Evolutionary conservation across 2,113 vertebrate species (phyloP), one percentile per base, ranked within the genome.

Genomic region (Ctenomys sociabilis): DNA sequence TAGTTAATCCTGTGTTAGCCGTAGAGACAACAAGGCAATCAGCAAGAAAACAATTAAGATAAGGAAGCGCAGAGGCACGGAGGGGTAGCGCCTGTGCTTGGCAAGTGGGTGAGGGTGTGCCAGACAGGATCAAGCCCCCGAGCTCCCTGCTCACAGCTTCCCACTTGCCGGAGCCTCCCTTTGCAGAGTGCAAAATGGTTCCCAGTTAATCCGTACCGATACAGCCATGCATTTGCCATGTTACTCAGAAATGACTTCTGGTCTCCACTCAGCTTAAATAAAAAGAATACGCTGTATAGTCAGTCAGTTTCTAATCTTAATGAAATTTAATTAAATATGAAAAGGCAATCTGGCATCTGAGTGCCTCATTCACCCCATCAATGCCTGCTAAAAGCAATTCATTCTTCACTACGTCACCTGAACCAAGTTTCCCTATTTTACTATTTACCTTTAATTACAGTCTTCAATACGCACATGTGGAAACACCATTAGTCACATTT

Each of bases 401-500:
- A 6, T 90, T 91, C 14, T 86, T 85, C 43, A 3, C 37, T 49
- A 9, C 43, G 43, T 72, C 54, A 89, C 49, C 70, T 94, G 63
- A 30, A 92, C 70, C 66, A 91, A 1, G 64, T 2, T 97, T 85
- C 52, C 66, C n/a, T 84, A 68, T 88, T 97, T 96, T 95, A 93
- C 82, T 92, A 78, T 0, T 0, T 95, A 97, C 82, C 54, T 97
- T 90, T 95, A 93, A 94, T 98, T 96, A 90, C 32, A 93, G 28
- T 4, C 0, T 90, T 93, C 88, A 96, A 88, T 96, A 97, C 70
- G 85, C 96, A 94, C 97, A 96, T 96, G 70, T 95, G 85, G 91
- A 95, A 90, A 96, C 0, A 0, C 28, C 98, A 98, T 98, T 98
- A 98, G 98, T 98, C 94, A 97, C 94, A 98, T 97, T 97, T 98